Conservation (phyloP, 2,113 vertebrate species). For the Lota lota region DNA sequence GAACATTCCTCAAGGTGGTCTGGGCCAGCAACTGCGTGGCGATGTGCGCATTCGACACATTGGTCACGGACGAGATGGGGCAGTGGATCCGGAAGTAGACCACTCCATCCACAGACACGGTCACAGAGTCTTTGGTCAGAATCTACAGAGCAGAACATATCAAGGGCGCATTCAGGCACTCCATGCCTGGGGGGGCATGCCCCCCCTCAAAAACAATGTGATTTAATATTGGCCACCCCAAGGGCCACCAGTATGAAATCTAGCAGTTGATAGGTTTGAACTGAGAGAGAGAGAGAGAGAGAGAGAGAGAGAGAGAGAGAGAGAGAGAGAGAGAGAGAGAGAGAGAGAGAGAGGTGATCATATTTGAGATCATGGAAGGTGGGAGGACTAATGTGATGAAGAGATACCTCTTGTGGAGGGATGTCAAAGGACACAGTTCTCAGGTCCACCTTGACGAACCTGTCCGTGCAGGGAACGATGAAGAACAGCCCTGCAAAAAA, state of each 20-base stretch:
- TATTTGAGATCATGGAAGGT: no score
- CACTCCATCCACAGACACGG: conserved; percentile 81
- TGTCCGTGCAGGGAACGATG: conserved; percentile 88
- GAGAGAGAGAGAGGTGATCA: no score
- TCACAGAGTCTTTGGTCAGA: conserved; percentile 84
- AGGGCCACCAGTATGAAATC: no score
- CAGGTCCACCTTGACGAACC: conserved; percentile 90
- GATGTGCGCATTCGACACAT: conserved; percentile 73
- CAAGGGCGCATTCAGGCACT: no score
- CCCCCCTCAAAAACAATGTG: no score
- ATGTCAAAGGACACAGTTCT: conserved; percentile 92
- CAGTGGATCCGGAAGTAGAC: conserved; percentile 81
- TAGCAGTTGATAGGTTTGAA: no score
- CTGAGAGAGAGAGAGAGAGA: no score
- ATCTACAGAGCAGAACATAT: conserved; percentile 60
- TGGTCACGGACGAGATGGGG: conserved; percentile 79
- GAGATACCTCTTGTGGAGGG: conserved; percentile 92
- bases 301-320: no score
- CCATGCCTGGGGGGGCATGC: no score
- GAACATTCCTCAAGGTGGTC: conserved; percentile 82
- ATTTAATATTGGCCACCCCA: no score
- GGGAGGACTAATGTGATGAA: no score
- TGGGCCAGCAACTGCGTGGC: conserved; percentile 82
- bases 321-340: no score
- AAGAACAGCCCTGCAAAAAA: conserved; percentile 84